Conservation (phyloP, 1,140 invertebrate species). For the Mya arenaria region DNA sequence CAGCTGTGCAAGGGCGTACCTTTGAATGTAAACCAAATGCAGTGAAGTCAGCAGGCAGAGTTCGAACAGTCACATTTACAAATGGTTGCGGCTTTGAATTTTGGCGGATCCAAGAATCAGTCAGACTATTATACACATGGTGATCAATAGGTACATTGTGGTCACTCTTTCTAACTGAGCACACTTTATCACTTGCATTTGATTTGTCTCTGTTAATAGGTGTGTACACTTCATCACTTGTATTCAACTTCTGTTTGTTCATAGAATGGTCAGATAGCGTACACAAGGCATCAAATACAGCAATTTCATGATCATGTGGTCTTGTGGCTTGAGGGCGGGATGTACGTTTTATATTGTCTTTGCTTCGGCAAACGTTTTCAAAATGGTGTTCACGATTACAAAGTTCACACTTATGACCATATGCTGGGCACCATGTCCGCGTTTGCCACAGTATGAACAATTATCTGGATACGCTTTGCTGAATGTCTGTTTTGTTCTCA, state of each 20-base stretch:
- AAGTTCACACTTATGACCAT: conserved; percentile 20
- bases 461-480: background rate
- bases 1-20: background rate
- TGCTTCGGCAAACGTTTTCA: background rate
- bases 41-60: conserved; percentile 40
- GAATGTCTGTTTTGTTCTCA: too few species aligned
- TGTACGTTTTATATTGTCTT: background rate
- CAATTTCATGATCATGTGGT: conserved; percentile 23
- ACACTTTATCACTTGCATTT: conserved; percentile 35
- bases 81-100: conserved; percentile 56
- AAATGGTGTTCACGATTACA: conserved; percentile 15
- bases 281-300: conserved; percentile 31
- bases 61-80: conserved; percentile 29
- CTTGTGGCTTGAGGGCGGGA: background rate
- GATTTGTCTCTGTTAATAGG: conserved; percentile 33
- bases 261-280: background rate
- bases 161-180: conserved; percentile 19
- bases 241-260: background rate
- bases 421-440: conserved; percentile 28
- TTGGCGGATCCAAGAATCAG: conserved; percentile 36
- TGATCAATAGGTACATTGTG: conserved; percentile 53
- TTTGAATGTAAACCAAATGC: conserved; percentile 24
- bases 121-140: conserved; percentile 54
- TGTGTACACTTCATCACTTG: background rate
- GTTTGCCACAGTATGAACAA: conserved; percentile 44